Evolutionary conservation across 2,888 invertebrate genomes (phyloP).

Genomic region (Lamellibrachia columna): DNA sequence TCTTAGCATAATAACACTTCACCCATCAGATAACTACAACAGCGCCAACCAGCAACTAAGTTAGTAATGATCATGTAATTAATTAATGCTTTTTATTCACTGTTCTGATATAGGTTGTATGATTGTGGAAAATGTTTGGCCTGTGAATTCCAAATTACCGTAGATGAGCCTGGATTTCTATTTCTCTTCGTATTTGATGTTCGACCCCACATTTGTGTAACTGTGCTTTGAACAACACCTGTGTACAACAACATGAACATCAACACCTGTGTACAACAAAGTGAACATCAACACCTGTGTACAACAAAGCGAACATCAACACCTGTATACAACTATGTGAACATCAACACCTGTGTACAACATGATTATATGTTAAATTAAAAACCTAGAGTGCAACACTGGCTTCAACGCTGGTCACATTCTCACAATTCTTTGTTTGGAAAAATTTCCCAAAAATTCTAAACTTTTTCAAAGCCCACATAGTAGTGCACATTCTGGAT

Average conservation of each 20-base stretch:
- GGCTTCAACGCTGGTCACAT: not conserved
- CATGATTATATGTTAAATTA: too few relatives aligned
- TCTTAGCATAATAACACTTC: not conserved
- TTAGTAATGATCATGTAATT: too few relatives aligned
- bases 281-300: not conserved
- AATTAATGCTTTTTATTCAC: too few relatives aligned
- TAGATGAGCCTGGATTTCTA: conserved; percentile 94
- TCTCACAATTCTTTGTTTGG: too few relatives aligned
- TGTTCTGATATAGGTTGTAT: too few relatives aligned
- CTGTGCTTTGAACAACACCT: conserved; percentile 78
- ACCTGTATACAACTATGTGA: too few relatives aligned
- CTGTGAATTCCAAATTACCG: conserved; percentile 65
- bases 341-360: not conserved
- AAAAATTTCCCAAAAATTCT: too few relatives aligned
- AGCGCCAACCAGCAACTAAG: too few relatives aligned
- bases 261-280: not conserved
- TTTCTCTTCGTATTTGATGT: conserved; percentile 93
- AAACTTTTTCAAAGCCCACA: too few relatives aligned
- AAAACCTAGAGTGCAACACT: not conserved
- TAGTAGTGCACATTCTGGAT: too few relatives aligned
- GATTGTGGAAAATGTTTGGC: not conserved
- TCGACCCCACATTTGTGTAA: conserved; percentile 87
- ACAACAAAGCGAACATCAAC: too few relatives aligned
- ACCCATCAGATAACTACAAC: not conserved
- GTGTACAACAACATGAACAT: conserved; percentile 66